These are phyloP conservation scores for Serrognathus titanus DNA, from an alignment of 2,888 invertebrate genomes.

Conservation along the genomic window DNA sequence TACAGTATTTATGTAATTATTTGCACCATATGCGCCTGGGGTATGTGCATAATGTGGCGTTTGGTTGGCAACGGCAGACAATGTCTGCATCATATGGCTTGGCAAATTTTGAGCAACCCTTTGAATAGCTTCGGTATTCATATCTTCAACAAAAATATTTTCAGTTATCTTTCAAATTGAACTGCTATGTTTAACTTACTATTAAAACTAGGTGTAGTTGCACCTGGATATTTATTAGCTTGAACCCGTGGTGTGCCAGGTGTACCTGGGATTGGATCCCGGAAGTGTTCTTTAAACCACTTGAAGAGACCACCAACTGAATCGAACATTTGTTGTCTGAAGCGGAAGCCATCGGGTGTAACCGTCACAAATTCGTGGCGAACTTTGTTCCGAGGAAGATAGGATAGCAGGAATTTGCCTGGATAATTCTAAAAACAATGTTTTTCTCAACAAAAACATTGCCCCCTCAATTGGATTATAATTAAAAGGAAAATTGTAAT, in stretches of 20 bases:
- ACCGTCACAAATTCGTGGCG: constrained; percentile 92
- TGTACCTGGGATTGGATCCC: constrained; percentile 81
- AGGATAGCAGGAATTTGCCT: constrained; percentile 91
- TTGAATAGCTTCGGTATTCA: constrained; percentile 66
- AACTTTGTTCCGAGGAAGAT: constrained; percentile 79
- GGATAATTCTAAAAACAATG: constrained; percentile 62
- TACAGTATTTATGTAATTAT: constrained; percentile 72
- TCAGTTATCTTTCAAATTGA: background rate
- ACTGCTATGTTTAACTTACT: constrained; percentile 21
- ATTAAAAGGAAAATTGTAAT: no score
- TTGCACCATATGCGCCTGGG: constrained; percentile 59
- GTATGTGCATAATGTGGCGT: constrained; percentile 72
- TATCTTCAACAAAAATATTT: constrained; percentile 41
- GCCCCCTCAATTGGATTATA: no score
- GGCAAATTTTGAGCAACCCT: constrained; percentile 69
- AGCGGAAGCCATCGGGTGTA: constrained; percentile 89
- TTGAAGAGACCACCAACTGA: constrained; percentile 75
- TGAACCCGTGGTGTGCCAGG: constrained; percentile 68
- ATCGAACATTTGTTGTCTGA: constrained; percentile 84
- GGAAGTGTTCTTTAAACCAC: constrained; percentile 98
- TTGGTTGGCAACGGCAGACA: constrained; percentile 69
- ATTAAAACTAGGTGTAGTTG: constrained; percentile 39
- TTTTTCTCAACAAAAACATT: no score
- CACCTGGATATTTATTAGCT: constrained; percentile 45
- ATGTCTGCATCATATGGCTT: constrained; percentile 66